These are phyloP conservation scores for Lagodon rhomboides DNA, from an alignment of 2,797 vertebrate species.

Conservation along the genomic window DNA sequence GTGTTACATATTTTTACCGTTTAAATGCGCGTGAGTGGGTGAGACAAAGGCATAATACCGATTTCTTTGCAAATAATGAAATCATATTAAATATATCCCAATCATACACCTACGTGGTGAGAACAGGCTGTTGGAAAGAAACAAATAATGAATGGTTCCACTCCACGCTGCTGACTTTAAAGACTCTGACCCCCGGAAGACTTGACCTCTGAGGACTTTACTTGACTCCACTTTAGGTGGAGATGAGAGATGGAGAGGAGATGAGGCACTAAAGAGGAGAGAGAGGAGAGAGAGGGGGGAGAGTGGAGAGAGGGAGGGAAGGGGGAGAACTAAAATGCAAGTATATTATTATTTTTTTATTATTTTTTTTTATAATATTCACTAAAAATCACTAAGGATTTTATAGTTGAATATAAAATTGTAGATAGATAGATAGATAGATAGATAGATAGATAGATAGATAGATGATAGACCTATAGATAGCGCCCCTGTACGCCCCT, in stretches of 20 bases:
- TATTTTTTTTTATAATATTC: neutral
- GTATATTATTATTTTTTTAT: neutral
- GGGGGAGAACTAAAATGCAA: neutral
- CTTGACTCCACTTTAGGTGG: conserved; percentile 79
- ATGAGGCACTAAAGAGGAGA: neutral
- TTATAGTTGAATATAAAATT: neutral
- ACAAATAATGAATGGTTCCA: conserved; percentile 9
- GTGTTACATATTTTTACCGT: neutral
- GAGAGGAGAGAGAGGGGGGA: neutral
- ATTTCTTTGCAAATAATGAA: neutral
- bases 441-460: conserved; percentile 24
- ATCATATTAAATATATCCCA: neutral
- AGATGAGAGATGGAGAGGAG: conserved; percentile 30
- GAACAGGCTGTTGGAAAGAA: neutral
- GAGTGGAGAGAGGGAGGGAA: neutral
- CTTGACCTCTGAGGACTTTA: conserved; percentile 80
- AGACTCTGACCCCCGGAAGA: conserved; percentile 68
- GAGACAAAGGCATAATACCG: neutral
- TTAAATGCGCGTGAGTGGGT: neutral
- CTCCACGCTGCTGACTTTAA: conserved; percentile 18
- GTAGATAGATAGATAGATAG: conserved; percentile 24
- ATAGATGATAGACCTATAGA: neutral
- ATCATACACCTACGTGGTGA: neutral
- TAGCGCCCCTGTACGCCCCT: too few species aligned
- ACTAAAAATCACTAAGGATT: neutral